Conservation (phyloP, 2,113 vertebrate genomes). For the Mustela lutreola region DNA sequence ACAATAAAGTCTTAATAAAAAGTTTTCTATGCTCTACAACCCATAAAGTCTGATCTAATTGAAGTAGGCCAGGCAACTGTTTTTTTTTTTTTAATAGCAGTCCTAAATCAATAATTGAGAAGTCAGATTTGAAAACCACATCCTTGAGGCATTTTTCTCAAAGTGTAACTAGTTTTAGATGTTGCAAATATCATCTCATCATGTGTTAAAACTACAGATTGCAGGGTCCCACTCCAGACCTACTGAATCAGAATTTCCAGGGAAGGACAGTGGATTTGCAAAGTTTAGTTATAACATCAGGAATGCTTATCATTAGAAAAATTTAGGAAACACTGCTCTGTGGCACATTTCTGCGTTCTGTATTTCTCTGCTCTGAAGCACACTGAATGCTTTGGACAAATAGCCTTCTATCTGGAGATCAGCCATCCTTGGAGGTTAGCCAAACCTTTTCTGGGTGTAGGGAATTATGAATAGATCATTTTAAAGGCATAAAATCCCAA, state of each 20-base stretch:
- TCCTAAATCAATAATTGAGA: constrained; percentile 5
- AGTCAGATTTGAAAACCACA: neutral
- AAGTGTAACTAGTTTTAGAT: neutral
- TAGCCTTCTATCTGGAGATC: neutral
- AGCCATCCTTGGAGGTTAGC: neutral
- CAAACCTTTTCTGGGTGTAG: neutral
- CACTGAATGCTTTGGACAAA: neutral
- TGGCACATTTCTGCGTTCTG: neutral
- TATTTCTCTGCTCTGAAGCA: neutral
- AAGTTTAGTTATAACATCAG: neutral
- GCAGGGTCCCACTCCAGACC: neutral
- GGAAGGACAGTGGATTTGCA: neutral
- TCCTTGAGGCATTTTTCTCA: constrained; percentile 47
- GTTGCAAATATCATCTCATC: constrained; percentile 21
- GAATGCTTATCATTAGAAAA: neutral
- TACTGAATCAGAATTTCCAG: neutral
- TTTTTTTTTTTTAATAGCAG: neutral
- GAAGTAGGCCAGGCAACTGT: neutral
- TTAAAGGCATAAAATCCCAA: constrained; percentile 40
- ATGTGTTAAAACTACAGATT: constrained; percentile 6
- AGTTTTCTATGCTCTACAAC: neutral
- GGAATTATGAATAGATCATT: neutral
- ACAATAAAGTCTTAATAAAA: neutral
- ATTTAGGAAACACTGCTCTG: neutral
- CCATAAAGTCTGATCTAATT: neutral